These are phyloP conservation scores for Diorhabda carinulata DNA, from an alignment of 1,140 invertebrate species.

Conservation along the genomic window DNA sequence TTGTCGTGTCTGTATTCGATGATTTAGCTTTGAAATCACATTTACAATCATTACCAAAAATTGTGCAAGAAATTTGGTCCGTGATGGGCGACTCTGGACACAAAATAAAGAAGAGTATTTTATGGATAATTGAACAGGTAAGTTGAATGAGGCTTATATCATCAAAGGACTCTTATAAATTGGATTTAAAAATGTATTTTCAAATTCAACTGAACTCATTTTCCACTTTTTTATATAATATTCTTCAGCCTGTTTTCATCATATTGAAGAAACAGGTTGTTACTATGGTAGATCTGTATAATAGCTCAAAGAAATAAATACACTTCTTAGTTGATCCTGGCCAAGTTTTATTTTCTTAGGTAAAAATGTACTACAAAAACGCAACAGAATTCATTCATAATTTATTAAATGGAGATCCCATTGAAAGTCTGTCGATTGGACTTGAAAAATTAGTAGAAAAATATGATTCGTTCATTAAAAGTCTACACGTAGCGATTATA, in stretches of 20 bases:
- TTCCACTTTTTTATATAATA: too few relatives aligned
- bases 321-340: too few relatives aligned
- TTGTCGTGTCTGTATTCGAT: slow-evolving; percentile 65
- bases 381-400: slow-evolving; percentile 62
- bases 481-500: slow-evolving; percentile 71
- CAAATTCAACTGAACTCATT: too few relatives aligned
- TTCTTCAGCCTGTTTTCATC: too few relatives aligned
- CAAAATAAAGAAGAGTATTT: slow-evolving; percentile 67
- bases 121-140: slow-evolving; percentile 68
- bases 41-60: slow-evolving; percentile 70
- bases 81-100: slow-evolving; percentile 78
- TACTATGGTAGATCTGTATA: too few relatives aligned
- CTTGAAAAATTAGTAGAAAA: slow-evolving; percentile 66
- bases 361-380: slow-evolving; percentile 68
- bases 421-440: slow-evolving; percentile 62
- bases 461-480: slow-evolving; percentile 73
- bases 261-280: too few relatives aligned
- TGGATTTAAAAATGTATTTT: too few relatives aligned
- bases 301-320: too few relatives aligned
- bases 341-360: slow-evolving; percentile 33
- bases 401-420: slow-evolving; percentile 67
- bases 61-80: slow-evolving; percentile 75
- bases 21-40: slow-evolving; percentile 74
- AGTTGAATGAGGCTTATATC: slow-evolving; percentile 13
- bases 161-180: too few relatives aligned